Evolutionary conservation across 1,140 invertebrate genomes (phyloP).

Genomic region (Neodiprion fabricii): DNA sequence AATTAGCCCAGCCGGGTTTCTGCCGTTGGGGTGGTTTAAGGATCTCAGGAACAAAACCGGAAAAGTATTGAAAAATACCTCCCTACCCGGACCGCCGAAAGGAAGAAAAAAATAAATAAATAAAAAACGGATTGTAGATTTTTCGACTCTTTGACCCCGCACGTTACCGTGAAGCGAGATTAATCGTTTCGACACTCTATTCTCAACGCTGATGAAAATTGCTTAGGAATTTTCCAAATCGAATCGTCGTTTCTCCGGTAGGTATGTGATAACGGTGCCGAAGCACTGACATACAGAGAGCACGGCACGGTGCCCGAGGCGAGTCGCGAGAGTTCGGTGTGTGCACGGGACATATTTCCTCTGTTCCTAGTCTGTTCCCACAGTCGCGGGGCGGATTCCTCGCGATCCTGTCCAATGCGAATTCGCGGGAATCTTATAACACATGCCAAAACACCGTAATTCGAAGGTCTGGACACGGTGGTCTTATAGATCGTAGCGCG

Average conservation of each 20-base stretch:
- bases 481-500: neutral
- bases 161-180: too few relatives aligned
- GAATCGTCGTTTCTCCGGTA: too few relatives aligned
- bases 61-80: too few relatives aligned
- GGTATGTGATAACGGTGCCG: too few relatives aligned
- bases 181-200: too few relatives aligned
- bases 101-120: neutral
- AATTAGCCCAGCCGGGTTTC: neutral
- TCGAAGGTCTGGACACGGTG: constrained; percentile 56
- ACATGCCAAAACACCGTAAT: constrained; percentile 61
- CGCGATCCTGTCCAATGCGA: constrained; percentile 38
- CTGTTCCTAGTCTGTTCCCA: constrained; percentile 50
- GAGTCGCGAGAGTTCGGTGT: too few relatives aligned
- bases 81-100: neutral
- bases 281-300: too few relatives aligned
- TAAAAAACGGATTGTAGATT: neutral
- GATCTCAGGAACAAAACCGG: too few relatives aligned
- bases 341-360: constrained; percentile 24
- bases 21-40: neutral
- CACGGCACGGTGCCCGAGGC: too few relatives aligned
- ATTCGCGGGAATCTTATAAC: constrained; percentile 49
- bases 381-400: constrained; percentile 56
- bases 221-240: too few relatives aligned
- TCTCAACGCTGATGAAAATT: too few relatives aligned
- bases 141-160: neutral